Evolutionary conservation across 2,888 invertebrate species (phyloP).

Genomic region (Sipha maydis): DNA sequence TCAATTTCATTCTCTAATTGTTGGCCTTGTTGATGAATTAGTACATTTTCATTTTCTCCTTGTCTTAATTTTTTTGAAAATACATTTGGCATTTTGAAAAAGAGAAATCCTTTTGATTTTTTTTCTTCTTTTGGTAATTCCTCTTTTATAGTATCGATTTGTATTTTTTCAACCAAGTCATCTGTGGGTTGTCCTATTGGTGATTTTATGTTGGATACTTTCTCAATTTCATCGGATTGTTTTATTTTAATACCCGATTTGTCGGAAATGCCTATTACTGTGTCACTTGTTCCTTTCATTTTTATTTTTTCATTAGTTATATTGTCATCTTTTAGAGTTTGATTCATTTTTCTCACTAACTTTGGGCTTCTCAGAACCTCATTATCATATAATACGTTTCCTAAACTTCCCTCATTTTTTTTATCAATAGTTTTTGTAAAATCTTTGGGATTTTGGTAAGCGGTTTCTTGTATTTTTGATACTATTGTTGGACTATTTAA

Average conservation of each 20-base stretch:
- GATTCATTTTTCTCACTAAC: constrained; percentile 38
- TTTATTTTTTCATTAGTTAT: background rate
- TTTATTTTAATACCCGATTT: background rate
- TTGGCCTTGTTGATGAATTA: background rate
- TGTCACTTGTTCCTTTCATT: background rate
- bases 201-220: background rate
- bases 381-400: constrained; percentile 8
- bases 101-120: constrained; percentile 37
- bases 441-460: background rate
- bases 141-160: background rate
- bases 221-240: background rate
- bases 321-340: background rate
- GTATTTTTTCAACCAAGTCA: background rate
- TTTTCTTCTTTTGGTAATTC: background rate
- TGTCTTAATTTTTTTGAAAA: constrained; percentile 52
- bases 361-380: constrained; percentile 52
- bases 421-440: background rate
- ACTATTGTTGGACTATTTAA: background rate
- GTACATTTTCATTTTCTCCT: constrained; percentile 11
- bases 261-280: background rate
- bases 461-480: background rate
- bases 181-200: background rate
- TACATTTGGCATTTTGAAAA: constrained; percentile 55
- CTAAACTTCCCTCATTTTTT: constrained; percentile 17
- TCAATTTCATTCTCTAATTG: constrained; percentile 21